A percentile compares a stretch with the other conserved stretches of the same genome.
These are phyloP conservation scores for Brachionus koreanus DNA, from an alignment of 1,140 invertebrate species.

Conservation along the genomic window DNA sequence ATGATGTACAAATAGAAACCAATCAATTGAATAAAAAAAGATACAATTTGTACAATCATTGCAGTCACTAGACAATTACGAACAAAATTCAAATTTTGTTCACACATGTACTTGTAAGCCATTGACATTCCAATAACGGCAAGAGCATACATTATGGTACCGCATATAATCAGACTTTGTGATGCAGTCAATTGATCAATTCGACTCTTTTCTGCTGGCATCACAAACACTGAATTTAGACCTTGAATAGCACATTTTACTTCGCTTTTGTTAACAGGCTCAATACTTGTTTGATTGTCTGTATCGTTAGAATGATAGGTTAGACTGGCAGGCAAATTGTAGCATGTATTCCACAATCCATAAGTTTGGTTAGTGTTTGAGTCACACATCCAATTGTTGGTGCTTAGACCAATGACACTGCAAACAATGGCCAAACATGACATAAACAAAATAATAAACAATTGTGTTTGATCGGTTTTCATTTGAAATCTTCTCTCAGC, in stretches of 20 bases:
- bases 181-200: conserved; percentile 5
- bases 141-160: not conserved
- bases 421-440: not conserved
- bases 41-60: conserved; percentile 30
- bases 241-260: conserved; percentile 2
- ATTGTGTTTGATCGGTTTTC: not conserved
- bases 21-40: conserved; percentile 26
- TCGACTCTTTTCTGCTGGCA: not conserved
- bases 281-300: not conserved
- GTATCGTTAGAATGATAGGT: not conserved
- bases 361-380: not conserved
- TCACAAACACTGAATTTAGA: not conserved
- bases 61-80: conserved; percentile 19
- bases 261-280: not conserved
- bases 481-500: conserved; percentile 13
- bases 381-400: conserved; percentile 39
- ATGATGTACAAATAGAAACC: conserved; percentile 29
- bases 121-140: conserved; percentile 5
- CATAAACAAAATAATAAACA: conserved; percentile 29
- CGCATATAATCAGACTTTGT: conserved; percentile 7
- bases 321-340: not conserved
- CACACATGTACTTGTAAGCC: conserved; percentile 13
- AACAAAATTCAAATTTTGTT: conserved; percentile 28
- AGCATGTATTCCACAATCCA: conserved; percentile 36
- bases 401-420: not conserved